These are phyloP conservation scores for Linhomoeus sp. DNA, from an alignment of 2,888 invertebrate genomes.

Conservation along the genomic window DNA sequence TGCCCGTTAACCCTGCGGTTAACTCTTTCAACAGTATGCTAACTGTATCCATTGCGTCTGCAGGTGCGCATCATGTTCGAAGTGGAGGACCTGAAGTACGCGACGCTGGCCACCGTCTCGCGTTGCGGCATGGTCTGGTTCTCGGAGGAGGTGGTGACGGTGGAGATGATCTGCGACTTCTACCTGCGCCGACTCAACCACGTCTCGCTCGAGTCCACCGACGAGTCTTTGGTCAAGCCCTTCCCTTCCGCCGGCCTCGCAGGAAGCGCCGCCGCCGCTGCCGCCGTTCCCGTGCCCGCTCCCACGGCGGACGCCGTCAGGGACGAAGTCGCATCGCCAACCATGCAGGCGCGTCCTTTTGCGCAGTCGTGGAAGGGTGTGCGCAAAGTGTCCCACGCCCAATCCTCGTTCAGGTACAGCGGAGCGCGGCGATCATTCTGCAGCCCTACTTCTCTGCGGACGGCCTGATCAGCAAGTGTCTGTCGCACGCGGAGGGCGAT, in stretches of 20 bases:
- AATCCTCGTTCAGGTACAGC: too few species aligned
- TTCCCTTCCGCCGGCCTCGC: slow-evolving; percentile 26
- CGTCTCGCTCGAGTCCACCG: slow-evolving; percentile 15
- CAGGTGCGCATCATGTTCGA: slow-evolving; percentile 37
- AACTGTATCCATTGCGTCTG: too few species aligned
- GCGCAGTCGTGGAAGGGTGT: too few species aligned
- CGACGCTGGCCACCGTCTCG: slow-evolving; percentile 92
- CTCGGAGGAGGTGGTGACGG: slow-evolving; percentile 90
- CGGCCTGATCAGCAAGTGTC: slow-evolving; percentile 71
- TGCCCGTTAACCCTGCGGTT: too few species aligned
- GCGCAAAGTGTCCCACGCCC: too few species aligned
- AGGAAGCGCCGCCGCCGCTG: slow-evolving; percentile 41
- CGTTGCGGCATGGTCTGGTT: slow-evolving; percentile 99
- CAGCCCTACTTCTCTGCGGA: slow-evolving; percentile 74
- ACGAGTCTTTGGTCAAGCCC: slow-evolving; percentile 3
- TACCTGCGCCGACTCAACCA: slow-evolving; percentile 53
- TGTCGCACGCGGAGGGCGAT: slow-evolving; percentile 71
- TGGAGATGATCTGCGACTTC: slow-evolving; percentile 96
- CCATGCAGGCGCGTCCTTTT: slow-evolving; percentile 8
- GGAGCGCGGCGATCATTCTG: slow-evolving; percentile 64
- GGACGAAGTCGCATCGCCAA: slow-evolving; percentile 5
- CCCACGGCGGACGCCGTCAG: slow-evolving; percentile 6
- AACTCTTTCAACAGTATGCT: too few species aligned
- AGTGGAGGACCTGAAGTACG: slow-evolving; percentile 89
- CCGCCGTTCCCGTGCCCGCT: too few species aligned